Percentiles rank a stretch among this genome's conserved stretches.
phyloP scores from a whole-genome alignment of 2,113 vertebrate species.

The Paralichthys olivaceus region DNA sequence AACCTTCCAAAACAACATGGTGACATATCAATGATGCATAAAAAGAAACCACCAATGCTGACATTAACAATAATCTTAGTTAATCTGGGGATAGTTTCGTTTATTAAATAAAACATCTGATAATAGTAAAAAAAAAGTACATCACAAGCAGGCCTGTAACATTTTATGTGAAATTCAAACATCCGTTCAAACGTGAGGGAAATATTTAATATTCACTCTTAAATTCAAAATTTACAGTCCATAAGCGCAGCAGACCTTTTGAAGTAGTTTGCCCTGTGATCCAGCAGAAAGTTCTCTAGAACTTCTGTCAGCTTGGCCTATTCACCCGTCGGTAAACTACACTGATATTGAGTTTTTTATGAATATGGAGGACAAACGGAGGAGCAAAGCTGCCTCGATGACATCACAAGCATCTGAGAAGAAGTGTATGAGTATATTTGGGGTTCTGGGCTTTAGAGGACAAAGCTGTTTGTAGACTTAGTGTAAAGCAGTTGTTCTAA shows the following conservation, averaged over 20 bases:
- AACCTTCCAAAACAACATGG: conserved; percentile 25
- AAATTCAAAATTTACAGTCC: background rate
- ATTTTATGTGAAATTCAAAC: background rate
- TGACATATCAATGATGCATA: conserved; percentile 3
- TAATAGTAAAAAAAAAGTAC: background rate
- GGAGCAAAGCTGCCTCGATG: too few relatives aligned
- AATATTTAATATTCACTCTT: background rate
- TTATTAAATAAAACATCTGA: background rate
- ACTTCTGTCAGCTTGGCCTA: too few relatives aligned
- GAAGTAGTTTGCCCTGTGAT: background rate
- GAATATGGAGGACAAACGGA: too few relatives aligned
- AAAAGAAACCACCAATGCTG: background rate
- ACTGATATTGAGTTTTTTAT: too few relatives aligned
- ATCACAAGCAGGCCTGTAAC: background rate
- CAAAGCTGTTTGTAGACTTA: too few relatives aligned
- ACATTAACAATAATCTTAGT: background rate
- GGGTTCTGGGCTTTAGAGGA: too few relatives aligned
- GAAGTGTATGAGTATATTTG: too few relatives aligned
- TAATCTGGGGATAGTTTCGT: background rate
- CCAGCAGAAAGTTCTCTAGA: background rate
- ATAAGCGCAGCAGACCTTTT: background rate
- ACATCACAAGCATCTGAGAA: too few relatives aligned
- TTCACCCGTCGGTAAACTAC: too few relatives aligned
- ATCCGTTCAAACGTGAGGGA: background rate
- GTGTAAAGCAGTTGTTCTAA: too few relatives aligned